Evolutionary conservation across 2,113 vertebrate species (phyloP), one percentile per base, ranked within the genome.

Genomic region (Platichthys stellatus): DNA sequence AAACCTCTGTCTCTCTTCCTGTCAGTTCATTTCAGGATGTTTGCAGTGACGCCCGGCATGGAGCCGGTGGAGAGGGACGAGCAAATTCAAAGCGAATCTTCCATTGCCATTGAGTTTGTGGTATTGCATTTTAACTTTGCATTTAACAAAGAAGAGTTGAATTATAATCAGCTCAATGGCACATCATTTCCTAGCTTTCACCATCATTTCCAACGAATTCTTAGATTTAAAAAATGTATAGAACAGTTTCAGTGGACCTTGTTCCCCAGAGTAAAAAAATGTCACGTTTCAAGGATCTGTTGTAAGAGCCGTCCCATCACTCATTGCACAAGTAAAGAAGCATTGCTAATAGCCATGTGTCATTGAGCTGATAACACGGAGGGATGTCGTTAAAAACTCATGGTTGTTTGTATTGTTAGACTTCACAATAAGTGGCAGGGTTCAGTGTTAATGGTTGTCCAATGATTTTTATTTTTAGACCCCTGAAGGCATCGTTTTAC

Each of bases 1-100:
- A 0, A 77, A 24, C 6, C 3, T 49, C 4, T 69, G 40, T 56
- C 53, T 31, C 24, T 47, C 35, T 82, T 0, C 83, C 9, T 69
- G n/a, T 67, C 68, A 95, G 94, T 95, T 59, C 26, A 72, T 82
- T 95, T 79, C 81, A 92, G 94, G 72, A 81, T 94, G 51, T 95
- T 94, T 90, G 88, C 74, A 13, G 2, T 94, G 74, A 90, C 79
- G 2, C 84, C 92, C 5, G 17, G 20, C 23, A 88, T 93, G 86
- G 62, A 78, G 85, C 87, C 93, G 2, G 43, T 90, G 1, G 77
- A 86, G 21, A 81, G 61, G 14, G 28, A 90, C 9, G 76, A 24
- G 24, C 24, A 24, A 24, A 24, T 24, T 24, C 24, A 24, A 24
- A 24, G 24, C 24, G 24, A 83, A 11, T 11, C 86, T 17, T 78